Evolutionary conservation across 2,113 vertebrate genomes (phyloP).

Genomic region (Platichthys stellatus): DNA sequence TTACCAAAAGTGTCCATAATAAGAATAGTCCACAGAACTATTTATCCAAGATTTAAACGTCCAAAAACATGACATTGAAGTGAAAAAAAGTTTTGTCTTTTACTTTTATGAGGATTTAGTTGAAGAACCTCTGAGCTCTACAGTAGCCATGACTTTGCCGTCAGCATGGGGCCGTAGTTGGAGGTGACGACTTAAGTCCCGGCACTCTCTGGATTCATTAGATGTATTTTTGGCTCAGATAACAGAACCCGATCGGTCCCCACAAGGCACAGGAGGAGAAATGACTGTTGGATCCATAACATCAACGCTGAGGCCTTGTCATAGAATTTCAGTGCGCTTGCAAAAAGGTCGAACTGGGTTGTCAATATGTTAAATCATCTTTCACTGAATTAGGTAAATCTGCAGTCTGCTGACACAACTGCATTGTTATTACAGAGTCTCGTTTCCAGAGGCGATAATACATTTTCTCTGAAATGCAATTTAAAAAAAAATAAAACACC

Average conservation of each 20-base stretch:
- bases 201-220: conserved; percentile 20
- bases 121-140: background rate
- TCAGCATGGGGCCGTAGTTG: background rate
- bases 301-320: too few species aligned
- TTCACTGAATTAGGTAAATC: conserved; percentile 10
- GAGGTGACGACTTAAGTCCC: conserved; percentile 3
- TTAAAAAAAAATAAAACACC: background rate
- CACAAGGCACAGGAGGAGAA: conserved; percentile 17
- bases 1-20: too few species aligned
- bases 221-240: conserved; percentile 24
- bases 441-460: conserved; percentile 5
- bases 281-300: background rate
- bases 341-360: too few species aligned
- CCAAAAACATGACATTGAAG: too few species aligned
- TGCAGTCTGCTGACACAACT: background rate
- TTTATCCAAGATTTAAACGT: too few species aligned
- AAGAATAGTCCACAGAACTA: too few species aligned
- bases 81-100: background rate
- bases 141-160: background rate
- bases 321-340: too few species aligned
- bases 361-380: conserved; percentile 8
- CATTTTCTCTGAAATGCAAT: background rate
- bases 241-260: background rate
- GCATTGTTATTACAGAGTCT: conserved; percentile 4
- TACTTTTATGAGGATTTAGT: background rate